These are phyloP conservation scores for Caerostris extrusa DNA, from an alignment of 1,140 invertebrate species.

Conservation along the genomic window DNA sequence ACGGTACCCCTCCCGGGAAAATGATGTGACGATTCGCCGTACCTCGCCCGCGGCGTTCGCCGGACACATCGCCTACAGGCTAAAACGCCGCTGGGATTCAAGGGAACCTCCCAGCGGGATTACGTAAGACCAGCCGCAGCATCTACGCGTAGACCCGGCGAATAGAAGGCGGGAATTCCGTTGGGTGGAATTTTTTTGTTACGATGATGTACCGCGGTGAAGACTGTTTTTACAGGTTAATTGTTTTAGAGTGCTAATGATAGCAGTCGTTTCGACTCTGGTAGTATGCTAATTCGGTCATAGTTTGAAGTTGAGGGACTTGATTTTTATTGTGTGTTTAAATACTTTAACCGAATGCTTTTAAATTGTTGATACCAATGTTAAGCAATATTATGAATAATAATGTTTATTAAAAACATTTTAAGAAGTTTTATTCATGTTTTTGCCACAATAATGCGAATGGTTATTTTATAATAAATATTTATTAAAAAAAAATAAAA, in stretches of 20 bases:
- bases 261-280: neutral
- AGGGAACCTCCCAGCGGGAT: conserved; percentile 43
- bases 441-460: too few species aligned
- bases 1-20: neutral
- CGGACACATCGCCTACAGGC: conserved; percentile 15
- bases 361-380: too few species aligned
- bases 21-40: neutral
- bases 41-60: neutral
- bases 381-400: too few species aligned
- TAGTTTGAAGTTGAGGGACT: neutral
- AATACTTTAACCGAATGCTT: neutral
- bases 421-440: too few species aligned
- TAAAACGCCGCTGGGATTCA: conserved; percentile 2
- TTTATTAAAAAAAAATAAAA: too few species aligned
- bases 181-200: neutral
- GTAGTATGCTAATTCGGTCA: neutral
- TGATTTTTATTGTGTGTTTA: neutral
- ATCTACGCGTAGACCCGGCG: neutral
- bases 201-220: neutral
- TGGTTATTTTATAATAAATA: too few species aligned
- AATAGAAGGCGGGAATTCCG: neutral
- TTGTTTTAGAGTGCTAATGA: conserved; percentile 20
- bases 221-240: conserved; percentile 24
- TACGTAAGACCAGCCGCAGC: neutral
- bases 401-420: too few species aligned